phyloP scores from a whole-genome alignment of 1,140 invertebrate species.

The Geopemphigus sp. region DNA sequence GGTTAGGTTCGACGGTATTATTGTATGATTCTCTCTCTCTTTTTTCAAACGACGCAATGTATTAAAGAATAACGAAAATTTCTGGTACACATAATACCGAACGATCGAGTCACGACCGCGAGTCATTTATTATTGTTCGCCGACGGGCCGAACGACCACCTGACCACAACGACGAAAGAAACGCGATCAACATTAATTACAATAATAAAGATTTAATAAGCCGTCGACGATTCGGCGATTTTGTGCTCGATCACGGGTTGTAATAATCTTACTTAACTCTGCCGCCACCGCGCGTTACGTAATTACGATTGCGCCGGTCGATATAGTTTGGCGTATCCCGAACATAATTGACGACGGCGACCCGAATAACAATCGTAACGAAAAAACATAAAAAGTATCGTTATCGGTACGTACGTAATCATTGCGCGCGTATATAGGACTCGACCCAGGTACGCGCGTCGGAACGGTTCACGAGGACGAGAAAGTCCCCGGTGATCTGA shows the following conservation, averaged over 20 bases:
- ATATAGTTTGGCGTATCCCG: not conserved
- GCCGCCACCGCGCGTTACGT: slow-evolving; percentile 20
- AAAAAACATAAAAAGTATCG: too few relatives aligned
- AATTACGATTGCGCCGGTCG: not conserved
- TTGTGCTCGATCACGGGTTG: slow-evolving; percentile 41
- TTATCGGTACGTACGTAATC: too few relatives aligned
- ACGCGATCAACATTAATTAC: not conserved
- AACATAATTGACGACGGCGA: too few relatives aligned
- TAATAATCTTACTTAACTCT: slow-evolving; percentile 48
- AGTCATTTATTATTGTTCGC: not conserved
- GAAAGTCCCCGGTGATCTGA: slow-evolving; percentile 28
- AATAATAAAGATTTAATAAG: slow-evolving; percentile 24
- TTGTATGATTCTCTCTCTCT: not conserved
- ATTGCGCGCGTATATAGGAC: too few relatives aligned
- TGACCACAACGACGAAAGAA: slow-evolving; percentile 16
- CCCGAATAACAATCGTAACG: too few relatives aligned
- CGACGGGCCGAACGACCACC: not conserved
- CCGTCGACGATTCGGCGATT: not conserved
- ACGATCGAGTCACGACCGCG: not conserved
- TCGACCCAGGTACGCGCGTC: not conserved
- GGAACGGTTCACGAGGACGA: slow-evolving; percentile 9
- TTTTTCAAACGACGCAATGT: not conserved
- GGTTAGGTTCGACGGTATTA: not conserved
- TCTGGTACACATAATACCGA: not conserved
- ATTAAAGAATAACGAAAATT: not conserved